Percentiles rank a stretch among this genome's conserved stretches.
Evolutionary conservation across 2,888 invertebrate genomes (phyloP).

Genomic region (Salpingus planirostris): DNA sequence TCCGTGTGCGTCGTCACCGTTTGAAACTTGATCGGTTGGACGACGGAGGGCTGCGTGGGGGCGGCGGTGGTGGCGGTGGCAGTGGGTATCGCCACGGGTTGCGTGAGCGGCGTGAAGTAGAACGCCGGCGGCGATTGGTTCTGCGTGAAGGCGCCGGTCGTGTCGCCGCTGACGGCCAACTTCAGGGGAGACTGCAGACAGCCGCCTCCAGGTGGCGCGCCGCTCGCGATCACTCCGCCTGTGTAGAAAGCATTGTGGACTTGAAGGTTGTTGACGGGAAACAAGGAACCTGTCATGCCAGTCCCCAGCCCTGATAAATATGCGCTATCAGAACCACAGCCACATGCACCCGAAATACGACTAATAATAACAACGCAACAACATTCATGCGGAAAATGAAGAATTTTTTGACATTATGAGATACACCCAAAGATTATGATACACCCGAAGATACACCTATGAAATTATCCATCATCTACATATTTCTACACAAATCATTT

Average conservation of each 20-base stretch:
- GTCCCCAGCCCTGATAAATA: slow-evolving; percentile 38
- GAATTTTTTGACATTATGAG: no score
- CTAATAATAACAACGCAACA: no score
- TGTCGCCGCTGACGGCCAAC: slow-evolving; percentile 25
- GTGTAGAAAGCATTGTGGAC: slow-evolving; percentile 44
- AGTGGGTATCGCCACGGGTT: slow-evolving; percentile 36
- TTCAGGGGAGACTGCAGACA: slow-evolving; percentile 33
- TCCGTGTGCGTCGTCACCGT: slow-evolving; percentile 46
- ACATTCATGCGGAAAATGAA: no score
- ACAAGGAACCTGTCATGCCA: slow-evolving; percentile 40
- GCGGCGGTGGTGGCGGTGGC: slow-evolving; percentile 31
- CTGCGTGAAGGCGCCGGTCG: slow-evolving; percentile 18
- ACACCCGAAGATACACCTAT: no score
- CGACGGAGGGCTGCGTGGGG: slow-evolving; percentile 17
- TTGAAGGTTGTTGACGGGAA: slow-evolving; percentile 37
- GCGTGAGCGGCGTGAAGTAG: slow-evolving; percentile 45
- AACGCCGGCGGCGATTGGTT: slow-evolving; percentile 45
- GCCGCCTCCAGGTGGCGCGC: background rate
- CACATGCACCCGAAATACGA: no score
- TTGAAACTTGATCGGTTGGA: slow-evolving; percentile 36
- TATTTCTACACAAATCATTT: no score
- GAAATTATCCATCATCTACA: no score
- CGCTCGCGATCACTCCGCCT: slow-evolving; percentile 18
- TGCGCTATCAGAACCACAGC: slow-evolving; percentile 21
- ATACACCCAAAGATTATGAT: no score